Evolutionary conservation across 2,113 vertebrate species (phyloP), one percentile per base, ranked within the genome.

Genomic region (Rhombomys opimus): DNA sequence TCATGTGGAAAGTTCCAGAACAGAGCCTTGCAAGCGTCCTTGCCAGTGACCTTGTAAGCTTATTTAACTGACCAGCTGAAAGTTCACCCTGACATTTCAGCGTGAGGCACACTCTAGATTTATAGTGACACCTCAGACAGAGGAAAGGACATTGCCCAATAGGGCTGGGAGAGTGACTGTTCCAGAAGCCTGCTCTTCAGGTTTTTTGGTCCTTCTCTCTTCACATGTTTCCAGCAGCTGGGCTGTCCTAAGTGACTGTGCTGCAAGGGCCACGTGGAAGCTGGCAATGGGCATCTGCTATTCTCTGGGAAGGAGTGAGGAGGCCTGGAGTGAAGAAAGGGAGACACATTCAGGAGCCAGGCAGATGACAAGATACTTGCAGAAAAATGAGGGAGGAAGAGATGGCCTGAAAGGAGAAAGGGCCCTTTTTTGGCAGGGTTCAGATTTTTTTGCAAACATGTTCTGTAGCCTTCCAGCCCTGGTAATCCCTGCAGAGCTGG

Each of bases 1-100:
- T 84, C 59, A 59, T 63, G 57, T 25, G 32, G 72, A 73, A 57
- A 85, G 85, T 52, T 89, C 63, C 23, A 75, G 59, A 77, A 61
- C 41, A 22, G 75, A 80, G 50, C 46, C 75, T 86, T 67, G 73
- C 87, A 57, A 95, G 80, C 30, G 41, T 88, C 76, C 93, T 87
- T 96, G 90, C 88, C 63, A 91, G 92, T 89, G 88, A 95, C 82
- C 89, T 96, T 3, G 46, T 38, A 22, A 93, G 61, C 91, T 97
- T 93, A 80, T 81, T 93, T 87, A 70, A 93, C 68, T 87, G 81
- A 93, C 80, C 90, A 72, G 68, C n/a, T 38, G 59, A 94, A 59
- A 88, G 63, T 88, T 96, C 86, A 80, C 63, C 70, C 90, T 96
- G 97, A 96, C 90, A 89, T 96, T 85, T 96, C n/a, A 52, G 89